Evolutionary conservation across 2,797 vertebrate species (phyloP), one percentile per base, ranked within the genome.

Genomic region (Todus mexicanus): DNA sequence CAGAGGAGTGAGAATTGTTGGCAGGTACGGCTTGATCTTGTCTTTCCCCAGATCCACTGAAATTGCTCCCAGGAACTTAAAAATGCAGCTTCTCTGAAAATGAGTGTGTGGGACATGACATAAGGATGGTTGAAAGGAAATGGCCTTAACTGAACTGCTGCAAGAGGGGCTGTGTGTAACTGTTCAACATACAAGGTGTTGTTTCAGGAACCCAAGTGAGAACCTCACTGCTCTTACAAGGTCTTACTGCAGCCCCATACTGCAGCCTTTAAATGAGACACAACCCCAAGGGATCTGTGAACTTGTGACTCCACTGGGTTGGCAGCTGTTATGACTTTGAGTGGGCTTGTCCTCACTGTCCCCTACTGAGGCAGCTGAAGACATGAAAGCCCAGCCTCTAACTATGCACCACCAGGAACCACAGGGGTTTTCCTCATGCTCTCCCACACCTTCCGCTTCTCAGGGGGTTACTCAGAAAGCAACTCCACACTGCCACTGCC

Each of bases 41-140:
- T 99, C 99, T 74, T 97, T 97, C 37, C 99, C 99, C 65, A 99
- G 98, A 91, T 99, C 98, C 92, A 99, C 96, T 0, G 98, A 98
- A 11, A 98, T 96, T 3, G 99, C 99, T 35, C 99, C 99, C 20
- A 99, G 97, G 95, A 99, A 99, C 89, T 99, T 99, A 91, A 99
- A 99, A 92, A 99, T 98, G 84, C 99, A 99, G 0, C 98, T 99
- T 98, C 99, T 98, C 99, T 99, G 97, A 81, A 97, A 97, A 80
- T 15, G 73, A 88, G 19, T 0, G 3, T 11, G 19, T 27, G 31
- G 27, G 37, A 94, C 25, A 61, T 3, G 6, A 75, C 42, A 23
- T 60, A 27, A 90, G 54, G 29, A 64, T 83, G n/a, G 29, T 4
- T 78, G 59, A 51, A 84, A 79, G 31, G 23, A 54, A 82, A 42